Percentiles rank a stretch among this genome's conserved stretches.
Conservation (phyloP, 2,888 invertebrate genomes). For the Pterostichus madidus region DNA sequence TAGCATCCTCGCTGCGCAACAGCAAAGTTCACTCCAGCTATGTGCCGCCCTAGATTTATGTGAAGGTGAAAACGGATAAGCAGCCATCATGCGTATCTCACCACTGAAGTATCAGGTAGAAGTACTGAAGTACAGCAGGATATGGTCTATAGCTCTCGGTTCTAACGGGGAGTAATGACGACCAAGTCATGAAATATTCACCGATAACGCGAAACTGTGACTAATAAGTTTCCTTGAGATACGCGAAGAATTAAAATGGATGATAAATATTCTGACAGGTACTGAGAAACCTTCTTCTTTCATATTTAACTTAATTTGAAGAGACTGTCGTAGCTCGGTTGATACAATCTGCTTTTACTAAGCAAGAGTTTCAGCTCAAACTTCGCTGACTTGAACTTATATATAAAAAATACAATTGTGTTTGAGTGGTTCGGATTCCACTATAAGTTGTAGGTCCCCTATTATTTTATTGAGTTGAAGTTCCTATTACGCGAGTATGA, state of each 20-base stretch:
- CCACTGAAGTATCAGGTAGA: not conserved
- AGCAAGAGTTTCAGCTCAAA: too few relatives aligned
- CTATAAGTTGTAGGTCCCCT: too few relatives aligned
- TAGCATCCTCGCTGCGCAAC: constrained; percentile 24
- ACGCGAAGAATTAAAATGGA: constrained; percentile 33
- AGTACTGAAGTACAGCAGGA: constrained; percentile 13
- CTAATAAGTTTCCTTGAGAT: constrained; percentile 21
- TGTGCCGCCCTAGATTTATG: constrained; percentile 22
- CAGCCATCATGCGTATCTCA: constrained; percentile 28
- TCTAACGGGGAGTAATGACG: constrained; percentile 26
- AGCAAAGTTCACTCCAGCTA: not conserved
- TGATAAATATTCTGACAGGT: constrained; percentile 2
- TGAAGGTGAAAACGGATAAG: constrained; percentile 23
- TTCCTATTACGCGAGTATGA: too few relatives aligned
- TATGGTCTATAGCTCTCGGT: constrained; percentile 11
- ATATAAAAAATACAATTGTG: too few relatives aligned
- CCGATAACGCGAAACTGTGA: constrained; percentile 39
- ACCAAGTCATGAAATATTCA: constrained; percentile 46
- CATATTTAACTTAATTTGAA: not conserved
- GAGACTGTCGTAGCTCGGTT: too few relatives aligned
- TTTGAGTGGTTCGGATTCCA: too few relatives aligned
- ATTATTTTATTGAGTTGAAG: too few relatives aligned
- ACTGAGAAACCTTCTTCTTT: not conserved
- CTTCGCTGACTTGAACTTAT: too few relatives aligned
- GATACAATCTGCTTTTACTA: too few relatives aligned